Evolutionary conservation across 2,113 vertebrate genomes (phyloP).

Genomic region (Vimba vimba): DNA sequence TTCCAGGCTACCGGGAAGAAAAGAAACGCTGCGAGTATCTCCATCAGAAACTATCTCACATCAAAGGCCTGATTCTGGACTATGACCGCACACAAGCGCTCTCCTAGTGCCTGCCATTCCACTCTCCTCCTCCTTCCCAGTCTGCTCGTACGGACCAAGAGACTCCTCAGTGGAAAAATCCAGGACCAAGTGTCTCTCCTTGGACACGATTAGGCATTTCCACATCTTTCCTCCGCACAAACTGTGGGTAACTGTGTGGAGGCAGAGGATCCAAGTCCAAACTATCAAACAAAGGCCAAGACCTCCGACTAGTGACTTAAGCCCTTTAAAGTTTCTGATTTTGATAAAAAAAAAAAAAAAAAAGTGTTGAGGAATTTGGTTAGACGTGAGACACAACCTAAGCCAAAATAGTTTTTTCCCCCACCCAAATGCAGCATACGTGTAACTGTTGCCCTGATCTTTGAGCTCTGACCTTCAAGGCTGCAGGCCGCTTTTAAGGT

Average conservation of each 20-base stretch:
- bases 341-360: neutral
- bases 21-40: constrained; percentile 84
- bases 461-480: constrained; percentile 45
- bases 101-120: constrained; percentile 61
- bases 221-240: constrained; percentile 67
- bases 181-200: constrained; percentile 27
- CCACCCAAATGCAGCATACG: constrained; percentile 47
- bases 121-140: constrained; percentile 38
- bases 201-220: constrained; percentile 65
- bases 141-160: constrained; percentile 68
- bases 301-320: constrained; percentile 71
- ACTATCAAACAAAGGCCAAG: constrained; percentile 60
- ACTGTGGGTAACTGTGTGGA: constrained; percentile 26
- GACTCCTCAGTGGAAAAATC: constrained; percentile 55
- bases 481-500: constrained; percentile 65
- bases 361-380: constrained; percentile 52
- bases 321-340: constrained; percentile 62
- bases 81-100: constrained; percentile 78
- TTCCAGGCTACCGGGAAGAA: constrained; percentile 84
- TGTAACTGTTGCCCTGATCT: constrained; percentile 54
- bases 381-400: constrained; percentile 55
- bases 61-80: constrained; percentile 83
- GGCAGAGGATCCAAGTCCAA: constrained; percentile 13
- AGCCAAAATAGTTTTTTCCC: constrained; percentile 58
- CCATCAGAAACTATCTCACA: constrained; percentile 86